A percentile compares a stretch with the other conserved stretches of the same genome.
Conservation (phyloP, 1,140 invertebrate species). For the Mercenaria mercenaria region DNA sequence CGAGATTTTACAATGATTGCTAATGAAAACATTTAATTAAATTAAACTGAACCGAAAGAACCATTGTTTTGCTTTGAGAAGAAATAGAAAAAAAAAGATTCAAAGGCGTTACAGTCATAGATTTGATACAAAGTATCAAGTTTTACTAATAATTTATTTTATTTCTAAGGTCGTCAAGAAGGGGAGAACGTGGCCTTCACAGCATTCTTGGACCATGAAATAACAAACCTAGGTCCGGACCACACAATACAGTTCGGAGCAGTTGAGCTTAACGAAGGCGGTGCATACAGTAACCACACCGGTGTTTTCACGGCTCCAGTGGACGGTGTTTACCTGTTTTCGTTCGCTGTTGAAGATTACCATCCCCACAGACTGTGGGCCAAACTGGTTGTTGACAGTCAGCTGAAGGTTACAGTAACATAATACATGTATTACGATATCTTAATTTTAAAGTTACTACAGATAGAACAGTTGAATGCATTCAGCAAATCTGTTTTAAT, state of each 20-base stretch:
- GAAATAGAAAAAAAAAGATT: not conserved
- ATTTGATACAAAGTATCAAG: not conserved
- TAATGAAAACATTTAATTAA: not conserved
- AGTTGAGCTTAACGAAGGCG: conserved; percentile 13
- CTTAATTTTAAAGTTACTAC: too few relatives aligned
- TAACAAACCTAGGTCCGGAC: not conserved
- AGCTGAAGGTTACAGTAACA: too few relatives aligned
- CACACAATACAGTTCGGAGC: not conserved
- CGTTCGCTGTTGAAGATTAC: conserved; percentile 6
- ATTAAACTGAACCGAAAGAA: not conserved
- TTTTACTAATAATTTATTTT: not conserved
- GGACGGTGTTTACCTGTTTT: not conserved
- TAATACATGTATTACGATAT: too few relatives aligned
- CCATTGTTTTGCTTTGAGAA: not conserved
- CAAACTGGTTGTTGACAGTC: conserved; percentile 6
- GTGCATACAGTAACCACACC: not conserved
- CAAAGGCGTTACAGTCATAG: not conserved
- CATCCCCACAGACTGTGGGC: not conserved
- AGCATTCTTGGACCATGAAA: not conserved
- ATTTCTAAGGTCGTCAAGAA: not conserved
- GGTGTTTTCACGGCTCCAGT: conserved; percentile 2
- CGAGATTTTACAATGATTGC: too few relatives aligned
- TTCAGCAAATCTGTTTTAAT: too few relatives aligned
- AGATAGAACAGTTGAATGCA: too few relatives aligned
- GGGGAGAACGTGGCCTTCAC: conserved; percentile 18